Conservation (phyloP, 1,140 invertebrate species). For the Drosophila tropicalis region DNA sequence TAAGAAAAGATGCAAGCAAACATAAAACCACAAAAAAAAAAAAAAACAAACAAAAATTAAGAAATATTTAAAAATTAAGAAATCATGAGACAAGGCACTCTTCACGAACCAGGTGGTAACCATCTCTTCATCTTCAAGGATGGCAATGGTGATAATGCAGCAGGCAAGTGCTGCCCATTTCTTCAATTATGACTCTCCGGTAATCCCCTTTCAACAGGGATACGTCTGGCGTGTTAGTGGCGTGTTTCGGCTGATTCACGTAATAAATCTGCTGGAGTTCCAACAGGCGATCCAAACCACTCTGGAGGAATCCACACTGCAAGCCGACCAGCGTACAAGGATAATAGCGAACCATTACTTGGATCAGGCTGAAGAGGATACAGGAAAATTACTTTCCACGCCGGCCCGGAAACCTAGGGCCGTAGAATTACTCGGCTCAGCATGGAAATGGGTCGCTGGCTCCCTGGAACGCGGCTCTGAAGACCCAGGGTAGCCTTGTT, state of each 20-base stretch:
- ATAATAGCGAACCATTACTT: background rate
- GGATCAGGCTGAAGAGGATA: background rate
- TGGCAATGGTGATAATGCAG: too few species aligned
- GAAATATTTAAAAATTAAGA: too few species aligned
- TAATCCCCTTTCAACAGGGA: too few species aligned
- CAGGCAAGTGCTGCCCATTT: background rate
- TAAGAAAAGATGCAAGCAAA: background rate
- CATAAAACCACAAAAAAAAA: too few species aligned
- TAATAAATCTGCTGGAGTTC: background rate
- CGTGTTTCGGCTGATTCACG: too few species aligned
- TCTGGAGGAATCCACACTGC: background rate
- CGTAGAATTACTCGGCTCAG: constrained; percentile 13
- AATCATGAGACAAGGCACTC: too few species aligned
- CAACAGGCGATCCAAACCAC: background rate
- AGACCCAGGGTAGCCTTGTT: background rate
- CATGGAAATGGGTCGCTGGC: constrained; percentile 19
- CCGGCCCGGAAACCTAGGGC: background rate
- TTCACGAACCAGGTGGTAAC: too few species aligned
- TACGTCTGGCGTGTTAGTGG: too few species aligned
- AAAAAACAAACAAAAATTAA: too few species aligned
- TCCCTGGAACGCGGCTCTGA: constrained; percentile 14
- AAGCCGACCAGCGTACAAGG: background rate
- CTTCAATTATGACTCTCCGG: too few species aligned
- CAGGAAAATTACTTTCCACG: background rate
- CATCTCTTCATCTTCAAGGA: too few species aligned